These are phyloP conservation scores for Anneissia japonica DNA, from an alignment of 35 echinoderm and acorn worm genomes.

Conservation along the genomic window DNA sequence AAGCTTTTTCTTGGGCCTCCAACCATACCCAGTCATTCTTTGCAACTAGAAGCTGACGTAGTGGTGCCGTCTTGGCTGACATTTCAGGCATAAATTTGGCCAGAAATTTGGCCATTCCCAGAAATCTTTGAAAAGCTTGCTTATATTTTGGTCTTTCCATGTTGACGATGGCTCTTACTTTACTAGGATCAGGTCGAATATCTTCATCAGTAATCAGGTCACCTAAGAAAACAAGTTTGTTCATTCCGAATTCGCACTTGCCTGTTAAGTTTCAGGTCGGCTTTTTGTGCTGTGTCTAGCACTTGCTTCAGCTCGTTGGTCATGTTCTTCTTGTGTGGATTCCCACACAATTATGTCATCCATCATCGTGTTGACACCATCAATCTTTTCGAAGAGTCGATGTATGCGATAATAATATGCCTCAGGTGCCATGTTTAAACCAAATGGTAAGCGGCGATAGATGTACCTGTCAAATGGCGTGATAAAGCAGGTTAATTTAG, in stretches of 20 bases:
- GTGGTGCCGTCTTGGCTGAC: conserved; percentile 9
- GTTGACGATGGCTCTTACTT: conserved; percentile 21
- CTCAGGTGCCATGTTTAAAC: conserved; percentile 32
- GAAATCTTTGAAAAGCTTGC: conserved; percentile 23
- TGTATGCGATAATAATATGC: conserved; percentile 37
- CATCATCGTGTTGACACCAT: conserved; percentile 43
- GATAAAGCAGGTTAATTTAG: conserved; percentile 5
- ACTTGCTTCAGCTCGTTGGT: conserved; percentile 28
- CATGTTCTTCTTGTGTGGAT: conserved; percentile 33
- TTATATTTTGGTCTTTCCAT: conserved; percentile 19
- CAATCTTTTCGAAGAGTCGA: conserved; percentile 30
- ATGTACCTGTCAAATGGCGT: conserved; percentile 18
- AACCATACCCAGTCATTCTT: conserved; percentile 1
- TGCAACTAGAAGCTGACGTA: neutral
- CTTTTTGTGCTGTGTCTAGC: conserved; percentile 20
- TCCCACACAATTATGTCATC: conserved; percentile 54
- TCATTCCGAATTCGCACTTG: conserved; percentile 25
- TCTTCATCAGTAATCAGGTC: conserved; percentile 8
- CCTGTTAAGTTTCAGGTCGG: conserved; percentile 32
- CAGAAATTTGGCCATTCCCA: conserved; percentile 41
- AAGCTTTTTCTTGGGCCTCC: neutral
- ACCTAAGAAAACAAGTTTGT: conserved; percentile 3
- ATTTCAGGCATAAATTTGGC: conserved; percentile 34
- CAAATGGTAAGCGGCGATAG: conserved; percentile 23
- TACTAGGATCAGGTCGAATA: conserved; percentile 21